Percentiles rank a stretch among this genome's conserved stretches.
These are phyloP conservation scores for Helicorthomorpha holstii DNA, from an alignment of 1,140 invertebrate species.

Conservation along the genomic window DNA sequence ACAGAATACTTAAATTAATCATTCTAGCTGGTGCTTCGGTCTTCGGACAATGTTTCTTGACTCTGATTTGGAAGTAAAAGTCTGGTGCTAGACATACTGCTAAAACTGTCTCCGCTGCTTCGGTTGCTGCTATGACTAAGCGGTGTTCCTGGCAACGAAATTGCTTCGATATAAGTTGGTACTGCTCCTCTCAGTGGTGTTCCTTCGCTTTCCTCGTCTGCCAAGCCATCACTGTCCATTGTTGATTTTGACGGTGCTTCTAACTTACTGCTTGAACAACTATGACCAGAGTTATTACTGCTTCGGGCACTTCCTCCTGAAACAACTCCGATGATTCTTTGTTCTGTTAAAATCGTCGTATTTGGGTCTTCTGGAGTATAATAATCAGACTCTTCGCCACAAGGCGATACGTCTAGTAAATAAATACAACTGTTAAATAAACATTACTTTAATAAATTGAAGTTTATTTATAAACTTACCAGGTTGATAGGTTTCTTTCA, in stretches of 20 bases:
- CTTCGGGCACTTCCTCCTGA: not conserved
- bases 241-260: too few relatives aligned
- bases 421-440: not conserved
- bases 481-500: too few relatives aligned
- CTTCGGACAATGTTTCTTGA: conserved; percentile 7
- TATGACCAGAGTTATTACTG: not conserved
- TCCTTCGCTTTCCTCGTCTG: not conserved
- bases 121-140: conserved; percentile 36
- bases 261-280: not conserved
- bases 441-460: too few relatives aligned
- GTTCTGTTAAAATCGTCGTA: conserved; percentile 12
- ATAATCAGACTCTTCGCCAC: conserved; percentile 16
- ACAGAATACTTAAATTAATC: too few relatives aligned
- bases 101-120: conserved; percentile 53
- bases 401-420: conserved; percentile 12
- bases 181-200: not conserved
- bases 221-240: not conserved
- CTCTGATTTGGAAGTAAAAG: conserved; percentile 14
- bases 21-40: too few relatives aligned
- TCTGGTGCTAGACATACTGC: conserved; percentile 48
- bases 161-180: conserved; percentile 6
- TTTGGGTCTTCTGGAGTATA: conserved; percentile 16
- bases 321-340: conserved; percentile 10
- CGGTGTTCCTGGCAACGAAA: conserved; percentile 23
- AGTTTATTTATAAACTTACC: too few relatives aligned